These are phyloP conservation scores for Centropus unirufus DNA, from an alignment of 2,113 vertebrate species.

Conservation along the genomic window DNA sequence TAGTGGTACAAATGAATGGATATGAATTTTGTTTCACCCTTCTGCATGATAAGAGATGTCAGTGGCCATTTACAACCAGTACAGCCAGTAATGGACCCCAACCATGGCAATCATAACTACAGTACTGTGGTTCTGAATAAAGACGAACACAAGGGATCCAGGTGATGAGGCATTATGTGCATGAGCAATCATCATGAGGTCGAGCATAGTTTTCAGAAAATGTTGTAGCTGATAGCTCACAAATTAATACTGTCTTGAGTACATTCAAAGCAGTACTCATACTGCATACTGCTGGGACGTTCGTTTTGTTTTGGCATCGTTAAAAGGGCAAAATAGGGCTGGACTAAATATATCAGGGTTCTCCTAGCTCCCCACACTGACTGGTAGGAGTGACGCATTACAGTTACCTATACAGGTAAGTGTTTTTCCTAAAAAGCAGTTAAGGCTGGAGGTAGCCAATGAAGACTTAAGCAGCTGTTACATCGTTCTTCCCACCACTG, in stretches of 20 bases:
- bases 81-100: background rate
- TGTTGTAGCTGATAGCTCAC: background rate
- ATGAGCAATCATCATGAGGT: background rate
- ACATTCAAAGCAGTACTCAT: background rate
- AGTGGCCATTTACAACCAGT: background rate
- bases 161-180: background rate
- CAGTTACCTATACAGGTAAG: background rate
- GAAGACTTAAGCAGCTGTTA: background rate
- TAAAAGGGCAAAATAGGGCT: background rate
- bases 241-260: background rate
- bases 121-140: background rate
- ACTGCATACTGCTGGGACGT: background rate
- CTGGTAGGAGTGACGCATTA: background rate
- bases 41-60: background rate
- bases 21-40: background rate
- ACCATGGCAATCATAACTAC: rapidly evolving
- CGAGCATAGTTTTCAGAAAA: background rate
- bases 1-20: background rate
- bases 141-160: rapidly evolving
- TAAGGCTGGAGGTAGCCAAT: background rate
- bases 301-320: background rate
- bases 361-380: background rate
- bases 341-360: background rate
- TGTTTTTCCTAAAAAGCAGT: background rate
- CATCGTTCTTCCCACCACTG: background rate